A percentile compares a stretch with the other conserved stretches of the same genome.
Evolutionary conservation across 1,140 invertebrate species (phyloP).

Genomic region (Colletes gigas): DNA sequence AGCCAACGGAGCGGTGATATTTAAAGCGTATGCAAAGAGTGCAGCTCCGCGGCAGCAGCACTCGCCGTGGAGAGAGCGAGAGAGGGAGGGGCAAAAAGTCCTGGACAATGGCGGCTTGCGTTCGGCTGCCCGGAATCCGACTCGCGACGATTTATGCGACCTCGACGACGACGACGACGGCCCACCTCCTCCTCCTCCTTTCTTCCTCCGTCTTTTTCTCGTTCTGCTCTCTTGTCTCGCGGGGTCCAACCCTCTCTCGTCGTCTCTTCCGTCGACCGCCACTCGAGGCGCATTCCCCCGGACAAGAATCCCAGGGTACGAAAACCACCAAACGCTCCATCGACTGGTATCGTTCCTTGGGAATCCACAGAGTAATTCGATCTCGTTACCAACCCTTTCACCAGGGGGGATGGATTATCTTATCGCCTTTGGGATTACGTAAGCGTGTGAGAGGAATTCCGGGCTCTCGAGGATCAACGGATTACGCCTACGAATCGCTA

Average conservation of each 20-base stretch:
- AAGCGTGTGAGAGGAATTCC: neutral
- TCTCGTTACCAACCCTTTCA: neutral
- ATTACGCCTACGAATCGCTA: neutral
- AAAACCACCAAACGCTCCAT: constrained; percentile 48
- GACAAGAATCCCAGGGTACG: constrained; percentile 49
- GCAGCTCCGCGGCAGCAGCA: constrained; percentile 53
- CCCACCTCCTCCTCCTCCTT: constrained; percentile 45
- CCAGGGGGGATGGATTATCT: neutral
- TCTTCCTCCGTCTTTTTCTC: constrained; percentile 2
- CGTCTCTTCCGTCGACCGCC: constrained; percentile 14
- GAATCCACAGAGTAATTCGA: neutral
- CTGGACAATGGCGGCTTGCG: constrained; percentile 75
- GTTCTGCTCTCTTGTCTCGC: constrained; percentile 16
- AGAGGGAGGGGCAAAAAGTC: constrained; percentile 65
- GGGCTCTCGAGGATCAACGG: neutral
- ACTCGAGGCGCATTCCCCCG: constrained; percentile 51
- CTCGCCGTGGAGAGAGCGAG: constrained; percentile 49
- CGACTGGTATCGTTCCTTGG: neutral
- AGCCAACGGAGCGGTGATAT: constrained; percentile 70
- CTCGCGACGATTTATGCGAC: constrained; percentile 77
- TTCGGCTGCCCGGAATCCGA: constrained; percentile 76
- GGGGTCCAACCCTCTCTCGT: constrained; percentile 15
- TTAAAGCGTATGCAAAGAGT: constrained; percentile 78
- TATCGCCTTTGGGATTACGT: neutral
- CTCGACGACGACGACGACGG: constrained; percentile 58